Percentiles rank a stretch among this genome's conserved stretches.
phyloP scores from a whole-genome alignment of 92 coral and sea anemone genomes.

The Parazoanthus atlanticus region DNA sequence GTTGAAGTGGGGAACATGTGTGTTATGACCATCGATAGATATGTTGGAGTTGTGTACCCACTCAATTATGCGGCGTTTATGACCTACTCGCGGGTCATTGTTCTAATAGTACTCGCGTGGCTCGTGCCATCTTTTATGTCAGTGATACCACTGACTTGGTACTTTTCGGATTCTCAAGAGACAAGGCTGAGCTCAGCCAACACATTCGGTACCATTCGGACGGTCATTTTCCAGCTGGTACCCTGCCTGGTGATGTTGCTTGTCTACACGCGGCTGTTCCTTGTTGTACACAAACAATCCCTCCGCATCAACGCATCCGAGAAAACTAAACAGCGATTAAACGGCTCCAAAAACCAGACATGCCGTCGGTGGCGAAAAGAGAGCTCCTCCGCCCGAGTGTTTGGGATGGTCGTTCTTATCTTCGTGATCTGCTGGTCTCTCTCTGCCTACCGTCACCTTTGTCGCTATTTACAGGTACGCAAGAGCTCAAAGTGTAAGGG shows the following conservation, averaged over 20 bases:
- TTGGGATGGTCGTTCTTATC: conserved; percentile 9
- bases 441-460: background rate
- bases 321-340: background rate
- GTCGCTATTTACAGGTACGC: conserved; percentile 20
- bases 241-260: conserved; percentile 18
- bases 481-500: no score
- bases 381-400: conserved; percentile 9
- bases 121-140: background rate
- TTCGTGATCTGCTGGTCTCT: conserved; percentile 29
- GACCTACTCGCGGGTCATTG: conserved; percentile 5
- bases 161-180: background rate
- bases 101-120: conserved; percentile 10
- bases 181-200: background rate
- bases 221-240: background rate
- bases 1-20: conserved; percentile 28
- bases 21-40: conserved; percentile 17
- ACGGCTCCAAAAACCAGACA: background rate
- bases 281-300: conserved; percentile 4
- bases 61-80: conserved; percentile 11
- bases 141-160: background rate
- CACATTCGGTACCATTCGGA: conserved; percentile 7
- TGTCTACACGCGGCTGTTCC: conserved; percentile 4
- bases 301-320: conserved; percentile 7
- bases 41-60: conserved; percentile 12
- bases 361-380: background rate